These are phyloP conservation scores for Ochotona princeps DNA, from an alignment of 2,113 vertebrate genomes.

Conservation along the genomic window DNA sequence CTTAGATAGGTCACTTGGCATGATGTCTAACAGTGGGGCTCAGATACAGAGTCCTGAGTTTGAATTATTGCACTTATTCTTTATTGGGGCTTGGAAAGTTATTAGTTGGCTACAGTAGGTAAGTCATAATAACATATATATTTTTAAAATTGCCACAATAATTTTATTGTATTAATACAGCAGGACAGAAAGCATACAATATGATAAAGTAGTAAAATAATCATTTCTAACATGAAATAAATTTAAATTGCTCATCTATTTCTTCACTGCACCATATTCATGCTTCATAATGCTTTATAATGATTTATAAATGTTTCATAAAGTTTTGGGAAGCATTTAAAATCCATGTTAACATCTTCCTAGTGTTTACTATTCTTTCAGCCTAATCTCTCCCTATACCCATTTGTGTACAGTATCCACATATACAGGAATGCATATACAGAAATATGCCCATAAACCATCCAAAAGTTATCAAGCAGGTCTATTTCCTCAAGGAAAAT, in stretches of 20 bases:
- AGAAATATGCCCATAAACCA: background rate
- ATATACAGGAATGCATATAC: background rate
- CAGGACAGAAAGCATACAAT: background rate
- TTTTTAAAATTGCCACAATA: background rate
- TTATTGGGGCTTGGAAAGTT: background rate
- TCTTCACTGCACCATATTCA: background rate
- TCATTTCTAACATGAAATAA: background rate
- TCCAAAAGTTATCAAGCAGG: background rate
- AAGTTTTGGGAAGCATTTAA: background rate
- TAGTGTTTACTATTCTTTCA: background rate
- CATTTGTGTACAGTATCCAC: background rate
- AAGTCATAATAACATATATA: background rate
- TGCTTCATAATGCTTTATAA: no score
- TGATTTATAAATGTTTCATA: no score
- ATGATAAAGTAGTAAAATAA: background rate
- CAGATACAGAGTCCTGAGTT: background rate
- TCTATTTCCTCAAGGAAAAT: background rate
- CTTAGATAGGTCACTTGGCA: background rate
- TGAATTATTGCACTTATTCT: background rate
- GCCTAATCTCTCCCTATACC: background rate
- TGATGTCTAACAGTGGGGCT: background rate
- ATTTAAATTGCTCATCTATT: background rate
- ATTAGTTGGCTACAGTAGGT: background rate
- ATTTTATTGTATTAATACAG: background rate
- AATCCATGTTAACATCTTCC: background rate